Evolutionary conservation across 2,113 vertebrate species (phyloP), one percentile per base, ranked within the genome.

Genomic region (Rattus norvegicus): DNA sequence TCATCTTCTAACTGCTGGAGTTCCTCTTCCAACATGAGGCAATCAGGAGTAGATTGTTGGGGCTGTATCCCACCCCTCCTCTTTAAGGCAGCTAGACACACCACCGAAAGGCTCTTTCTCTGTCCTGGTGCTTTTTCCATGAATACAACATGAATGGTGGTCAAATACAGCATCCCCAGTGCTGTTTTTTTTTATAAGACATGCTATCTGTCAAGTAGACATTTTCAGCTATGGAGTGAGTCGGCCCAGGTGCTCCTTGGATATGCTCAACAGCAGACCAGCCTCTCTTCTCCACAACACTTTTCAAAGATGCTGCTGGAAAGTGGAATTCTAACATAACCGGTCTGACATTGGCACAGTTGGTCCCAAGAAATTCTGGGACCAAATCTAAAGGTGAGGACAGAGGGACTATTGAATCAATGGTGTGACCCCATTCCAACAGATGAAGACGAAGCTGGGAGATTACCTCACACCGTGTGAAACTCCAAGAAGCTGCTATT

Each of bases 141-240:
- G 93, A 99, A 99, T 98, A 99, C 99, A 95, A 99, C 98, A 97
- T 99, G 99, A 12, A 99, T 99, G 76, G 99, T 99, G 5, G 99
- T 99, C 97, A 99, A 98, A 98, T 99, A 99, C 39, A 99, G 97
- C 79, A 99, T 99, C 54, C 99, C 99, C 75, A 99, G 94, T 24
- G 98, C 97, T 70, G 98, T 98, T 95, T 98, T 95, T 98, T 99
- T n/a, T n/a, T n/a, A 97, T 99, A 98, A 86, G 98, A 99, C 3
- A 99, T 91, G 96, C 98, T 98, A 98, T 99, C 99, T 61, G 99
- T 97, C 96, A 99, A 98, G 96, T 98, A 98, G 94, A 99, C 99
- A 65, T 99, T 99, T 98, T 99, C 99, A 94, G 99, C 99, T 99
- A 76, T 12, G 26, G 39, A 24, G 22, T 12, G 19, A 43, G 9